Evolutionary conservation across 2,888 invertebrate genomes (phyloP), one percentile per base, ranked within the genome.

Genomic region (Lasioglossum figueresi): DNA sequence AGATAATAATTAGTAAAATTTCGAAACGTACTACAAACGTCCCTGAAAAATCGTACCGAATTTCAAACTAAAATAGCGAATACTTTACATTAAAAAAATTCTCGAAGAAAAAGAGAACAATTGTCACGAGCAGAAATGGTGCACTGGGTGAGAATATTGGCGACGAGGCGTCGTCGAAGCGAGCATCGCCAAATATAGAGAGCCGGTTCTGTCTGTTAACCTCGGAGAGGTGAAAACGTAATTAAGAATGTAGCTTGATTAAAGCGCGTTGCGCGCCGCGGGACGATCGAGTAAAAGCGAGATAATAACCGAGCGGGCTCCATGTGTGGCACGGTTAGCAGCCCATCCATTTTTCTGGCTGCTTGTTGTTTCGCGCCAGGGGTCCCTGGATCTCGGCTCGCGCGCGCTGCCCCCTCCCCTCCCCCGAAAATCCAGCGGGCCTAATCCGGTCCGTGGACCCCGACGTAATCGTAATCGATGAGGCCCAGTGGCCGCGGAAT

Each of bases 271-370:
- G 88, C 85, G 66, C 84, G 86, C 85, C 86, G 83, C 83, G 84
- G 86, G 90, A 83, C 89, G 84, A 89, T 88, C 88, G 87, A 68
- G 90, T 90, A 89, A 91, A 88, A 89, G 88, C 89, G 90, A 92
- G 59, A 59, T 59, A 93, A 92, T 93, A 92, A 93, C 90, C 91
- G 92, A 86, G 89, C 77, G 84, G 88, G 88, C 94, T 91, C 95
- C 94, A 93, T 94, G 95, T 95, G 94, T 94, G 94, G 95, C 93
- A 12, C 93, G 93, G 92, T 94, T 95, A 95, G 94, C 94, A 94
- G 95, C 94, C 94, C 94, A 94, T 95, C 94, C 93, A 95, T 95
- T 95, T 95, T 95, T 95, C 93, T 94, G 94, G 93, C 94, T 94
- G 94, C 94, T 94, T 93, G 94, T 95, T 94, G 93, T 93, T 93